phyloP scores from a whole-genome alignment of 2,113 vertebrate genomes.

The Festucalex cinctus region DNA sequence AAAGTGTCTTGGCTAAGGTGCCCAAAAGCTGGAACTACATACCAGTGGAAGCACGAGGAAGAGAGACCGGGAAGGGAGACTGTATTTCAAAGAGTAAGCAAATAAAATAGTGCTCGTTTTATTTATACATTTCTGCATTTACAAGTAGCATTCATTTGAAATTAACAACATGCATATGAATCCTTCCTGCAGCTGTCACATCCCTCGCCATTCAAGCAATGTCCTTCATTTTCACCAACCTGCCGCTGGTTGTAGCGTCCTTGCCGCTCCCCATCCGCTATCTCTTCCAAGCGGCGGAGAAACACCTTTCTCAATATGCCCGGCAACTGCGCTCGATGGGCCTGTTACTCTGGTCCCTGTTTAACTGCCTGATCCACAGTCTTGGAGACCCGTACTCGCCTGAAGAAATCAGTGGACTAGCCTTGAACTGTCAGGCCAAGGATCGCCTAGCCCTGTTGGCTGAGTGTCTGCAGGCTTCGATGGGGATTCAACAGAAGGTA shows the following conservation, averaged over 20 bases:
- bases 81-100: conserved; percentile 71
- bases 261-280: conserved; percentile 87
- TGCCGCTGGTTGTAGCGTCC: conserved; percentile 86
- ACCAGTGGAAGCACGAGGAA: conserved; percentile 65
- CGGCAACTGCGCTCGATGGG: conserved; percentile 81
- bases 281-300: conserved; percentile 88
- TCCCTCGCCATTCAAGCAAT: conserved; percentile 81
- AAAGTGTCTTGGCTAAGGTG: conserved; percentile 77
- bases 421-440: conserved; percentile 80
- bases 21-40: conserved; percentile 88
- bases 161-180: background rate
- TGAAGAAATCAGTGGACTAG: conserved; percentile 80
- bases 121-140: background rate
- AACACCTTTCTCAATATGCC: conserved; percentile 82
- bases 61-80: conserved; percentile 48
- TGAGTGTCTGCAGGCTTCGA: conserved; percentile 82
- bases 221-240: conserved; percentile 89
- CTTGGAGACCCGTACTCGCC: conserved; percentile 82
- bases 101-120: background rate
- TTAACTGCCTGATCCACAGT: conserved; percentile 83
- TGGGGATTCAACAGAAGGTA: conserved; percentile 77
- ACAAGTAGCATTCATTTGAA: background rate
- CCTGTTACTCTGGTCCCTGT: conserved; percentile 85
- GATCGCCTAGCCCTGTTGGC: conserved; percentile 82
- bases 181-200: conserved; percentile 68